Percentiles rank a stretch among this genome's conserved stretches.
Evolutionary conservation across 2,113 vertebrate genomes (phyloP).

Genomic region (Shinisaurus crocodilurus): DNA sequence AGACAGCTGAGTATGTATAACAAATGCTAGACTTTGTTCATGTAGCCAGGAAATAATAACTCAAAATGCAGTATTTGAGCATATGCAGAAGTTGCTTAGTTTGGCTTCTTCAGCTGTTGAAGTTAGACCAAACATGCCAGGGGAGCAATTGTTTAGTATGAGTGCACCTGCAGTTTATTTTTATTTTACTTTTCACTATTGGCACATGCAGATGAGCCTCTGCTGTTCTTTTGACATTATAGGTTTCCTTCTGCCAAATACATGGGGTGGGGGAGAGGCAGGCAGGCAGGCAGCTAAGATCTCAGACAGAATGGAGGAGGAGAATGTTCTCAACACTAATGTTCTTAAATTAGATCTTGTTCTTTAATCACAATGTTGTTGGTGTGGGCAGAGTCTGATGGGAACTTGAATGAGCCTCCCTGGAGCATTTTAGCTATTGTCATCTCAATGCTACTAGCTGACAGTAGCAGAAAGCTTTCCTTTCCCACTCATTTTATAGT

Average conservation of each 20-base stretch:
- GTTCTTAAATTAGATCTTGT: conserved; percentile 13
- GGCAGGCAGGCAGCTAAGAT: background rate
- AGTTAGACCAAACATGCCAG: background rate
- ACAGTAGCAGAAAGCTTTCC: conserved; percentile 18
- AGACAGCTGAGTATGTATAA: background rate
- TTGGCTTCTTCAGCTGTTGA: background rate
- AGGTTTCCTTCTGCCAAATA: conserved; percentile 1
- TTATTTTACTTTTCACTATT: background rate
- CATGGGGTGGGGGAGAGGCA: background rate
- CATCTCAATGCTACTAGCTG: background rate
- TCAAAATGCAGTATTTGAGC: background rate
- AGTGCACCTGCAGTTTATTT: conserved; percentile 8
- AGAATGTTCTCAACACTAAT: background rate
- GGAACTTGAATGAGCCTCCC: background rate
- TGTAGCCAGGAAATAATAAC: background rate
- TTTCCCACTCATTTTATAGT: background rate
- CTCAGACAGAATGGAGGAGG: background rate
- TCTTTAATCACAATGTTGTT: background rate
- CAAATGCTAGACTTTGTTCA: background rate
- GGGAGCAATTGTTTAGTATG: background rate
- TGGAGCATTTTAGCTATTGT: conserved; percentile 10
- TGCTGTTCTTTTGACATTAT: background rate
- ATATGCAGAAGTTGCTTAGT: background rate
- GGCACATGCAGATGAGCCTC: background rate
- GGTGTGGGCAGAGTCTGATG: background rate